These are phyloP conservation scores for Eupristina koningsbergeri DNA, from an alignment of 1,140 invertebrate species.

Conservation along the genomic window DNA sequence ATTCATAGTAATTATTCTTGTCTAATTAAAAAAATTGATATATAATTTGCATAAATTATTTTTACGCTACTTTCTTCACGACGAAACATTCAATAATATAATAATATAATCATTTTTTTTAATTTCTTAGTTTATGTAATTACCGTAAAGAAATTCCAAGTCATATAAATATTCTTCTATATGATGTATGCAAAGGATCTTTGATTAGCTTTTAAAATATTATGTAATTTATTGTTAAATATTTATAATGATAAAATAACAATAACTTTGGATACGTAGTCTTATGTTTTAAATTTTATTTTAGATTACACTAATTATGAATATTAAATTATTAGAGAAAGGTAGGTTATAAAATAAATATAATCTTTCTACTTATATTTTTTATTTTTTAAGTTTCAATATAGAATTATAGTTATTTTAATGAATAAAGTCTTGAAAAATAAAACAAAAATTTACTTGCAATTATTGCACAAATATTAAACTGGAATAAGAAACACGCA, in stretches of 20 bases:
- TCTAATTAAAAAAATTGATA: not conserved
- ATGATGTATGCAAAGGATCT: no score
- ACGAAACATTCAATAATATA: not conserved
- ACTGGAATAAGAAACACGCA: no score
- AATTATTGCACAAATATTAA: no score
- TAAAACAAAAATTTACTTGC: no score
- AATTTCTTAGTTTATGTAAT: not conserved
- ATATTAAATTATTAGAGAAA: not conserved
- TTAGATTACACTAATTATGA: not conserved
- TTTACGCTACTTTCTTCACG: not conserved
- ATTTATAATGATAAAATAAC: not conserved
- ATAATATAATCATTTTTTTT: not conserved
- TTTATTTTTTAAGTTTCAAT: no score
- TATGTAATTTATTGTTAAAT: not conserved
- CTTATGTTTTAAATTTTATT: not conserved
- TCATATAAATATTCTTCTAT: no score
- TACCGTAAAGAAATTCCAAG: no score
- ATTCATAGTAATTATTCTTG: slow-evolving; percentile 3
- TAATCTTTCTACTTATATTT: no score
- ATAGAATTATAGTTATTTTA: no score
- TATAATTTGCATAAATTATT: slow-evolving; percentile 7
- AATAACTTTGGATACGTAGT: not conserved
- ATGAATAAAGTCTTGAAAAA: no score
- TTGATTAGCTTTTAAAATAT: not conserved
- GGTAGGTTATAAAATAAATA: no score